Evolutionary conservation across 2,888 invertebrate genomes (phyloP).

Genomic region (Cantharis rufa): DNA sequence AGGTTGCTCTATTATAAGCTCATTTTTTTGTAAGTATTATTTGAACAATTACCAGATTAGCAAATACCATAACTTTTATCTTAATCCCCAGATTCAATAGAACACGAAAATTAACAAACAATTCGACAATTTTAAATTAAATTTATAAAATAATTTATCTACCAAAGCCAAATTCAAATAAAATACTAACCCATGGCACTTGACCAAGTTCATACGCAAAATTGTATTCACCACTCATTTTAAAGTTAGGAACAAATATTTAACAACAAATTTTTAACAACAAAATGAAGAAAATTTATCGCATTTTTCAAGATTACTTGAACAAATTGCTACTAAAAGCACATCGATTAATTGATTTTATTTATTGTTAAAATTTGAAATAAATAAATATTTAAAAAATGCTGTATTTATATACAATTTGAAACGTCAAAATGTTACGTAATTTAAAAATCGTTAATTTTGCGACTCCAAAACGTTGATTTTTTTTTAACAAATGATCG

Average conservation of each 20-base stretch:
- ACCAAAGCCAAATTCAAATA: conserved; percentile 4
- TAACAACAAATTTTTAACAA: background rate
- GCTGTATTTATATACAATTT: background rate
- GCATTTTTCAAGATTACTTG: background rate
- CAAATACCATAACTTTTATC: background rate
- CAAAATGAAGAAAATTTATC: background rate
- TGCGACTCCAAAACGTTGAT: background rate
- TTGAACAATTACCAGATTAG: background rate
- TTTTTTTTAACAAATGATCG: background rate
- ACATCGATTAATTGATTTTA: background rate
- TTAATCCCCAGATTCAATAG: background rate
- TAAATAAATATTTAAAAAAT: background rate
- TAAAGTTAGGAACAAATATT: background rate
- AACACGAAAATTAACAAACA: background rate
- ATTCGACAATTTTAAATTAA: background rate
- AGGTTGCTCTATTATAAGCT: background rate
- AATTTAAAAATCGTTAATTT: background rate
- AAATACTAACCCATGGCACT: conserved; percentile 49
- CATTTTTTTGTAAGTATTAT: background rate
- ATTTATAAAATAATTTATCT: no score
- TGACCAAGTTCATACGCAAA: conserved; percentile 49
- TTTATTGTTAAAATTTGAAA: background rate
- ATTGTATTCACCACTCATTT: conserved; percentile 43
- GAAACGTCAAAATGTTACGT: background rate
- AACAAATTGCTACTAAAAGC: background rate